These are phyloP conservation scores for Rhagophthalmus giganteus DNA, from an alignment of 2,888 invertebrate species.

Conservation along the genomic window DNA sequence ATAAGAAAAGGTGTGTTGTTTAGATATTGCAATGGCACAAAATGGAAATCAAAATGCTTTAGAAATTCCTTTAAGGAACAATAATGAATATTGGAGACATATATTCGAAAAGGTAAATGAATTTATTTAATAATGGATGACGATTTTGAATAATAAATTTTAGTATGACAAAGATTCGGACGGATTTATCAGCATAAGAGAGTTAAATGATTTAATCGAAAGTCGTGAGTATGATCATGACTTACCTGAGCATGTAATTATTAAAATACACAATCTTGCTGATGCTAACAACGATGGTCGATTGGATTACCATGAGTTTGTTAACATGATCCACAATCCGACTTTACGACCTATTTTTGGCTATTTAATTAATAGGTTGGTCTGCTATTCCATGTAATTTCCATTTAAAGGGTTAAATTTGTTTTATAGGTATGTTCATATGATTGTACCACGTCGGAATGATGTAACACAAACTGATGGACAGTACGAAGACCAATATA, in stretches of 20 bases:
- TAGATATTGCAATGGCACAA: too few species aligned
- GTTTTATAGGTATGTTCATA: conserved; percentile 36
- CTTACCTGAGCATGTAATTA: conserved; percentile 68
- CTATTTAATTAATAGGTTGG: conserved; percentile 65
- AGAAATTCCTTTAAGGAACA: conserved; percentile 34
- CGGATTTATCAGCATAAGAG: conserved; percentile 68
- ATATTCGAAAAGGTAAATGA: conserved; percentile 59
- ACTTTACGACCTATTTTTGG: conserved; percentile 59
- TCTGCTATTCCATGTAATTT: neutral
- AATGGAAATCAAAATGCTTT: too few species aligned
- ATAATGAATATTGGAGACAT: conserved; percentile 58
- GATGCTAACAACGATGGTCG: conserved; percentile 69
- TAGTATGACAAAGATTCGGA: conserved; percentile 74
- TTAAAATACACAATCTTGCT: conserved; percentile 67
- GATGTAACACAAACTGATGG: conserved; percentile 64
- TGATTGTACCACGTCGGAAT: conserved; percentile 29
- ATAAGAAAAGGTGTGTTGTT: too few species aligned
- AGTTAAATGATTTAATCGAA: conserved; percentile 65
- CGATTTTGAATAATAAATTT: too few species aligned
- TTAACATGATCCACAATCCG: conserved; percentile 67
- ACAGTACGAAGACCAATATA: conserved; percentile 85
- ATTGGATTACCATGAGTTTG: conserved; percentile 73
- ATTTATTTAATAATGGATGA: neutral
- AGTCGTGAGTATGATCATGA: conserved; percentile 65
- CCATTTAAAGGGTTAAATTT: neutral